A percentile compares a stretch with the other conserved stretches of the same genome.
These are phyloP conservation scores for Phragmatobia fuliginosa DNA, from an alignment of 2,888 invertebrate genomes.

Conservation along the genomic window DNA sequence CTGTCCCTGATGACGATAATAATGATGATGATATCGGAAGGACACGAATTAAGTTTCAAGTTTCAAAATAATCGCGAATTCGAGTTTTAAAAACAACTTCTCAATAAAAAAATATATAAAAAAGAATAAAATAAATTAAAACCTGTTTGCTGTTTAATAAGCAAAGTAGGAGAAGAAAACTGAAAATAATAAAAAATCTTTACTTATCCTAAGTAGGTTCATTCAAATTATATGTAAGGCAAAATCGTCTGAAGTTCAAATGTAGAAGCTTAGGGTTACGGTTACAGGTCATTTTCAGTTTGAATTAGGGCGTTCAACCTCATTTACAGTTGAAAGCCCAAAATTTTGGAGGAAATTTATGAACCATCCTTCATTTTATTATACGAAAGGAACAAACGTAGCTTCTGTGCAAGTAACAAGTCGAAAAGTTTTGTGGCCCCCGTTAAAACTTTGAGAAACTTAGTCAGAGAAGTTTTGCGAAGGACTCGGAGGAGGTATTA, in stretches of 20 bases:
- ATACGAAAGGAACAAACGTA: constrained; percentile 18
- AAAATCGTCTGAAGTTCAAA: neutral
- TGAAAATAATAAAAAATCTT: neutral
- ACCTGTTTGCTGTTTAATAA: neutral
- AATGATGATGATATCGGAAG: too few relatives aligned
- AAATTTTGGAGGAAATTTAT: neutral
- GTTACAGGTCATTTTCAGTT: neutral
- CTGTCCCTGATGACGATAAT: too few relatives aligned
- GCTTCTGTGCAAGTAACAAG: constrained; percentile 12
- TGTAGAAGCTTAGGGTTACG: neutral
- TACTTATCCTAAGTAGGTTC: neutral
- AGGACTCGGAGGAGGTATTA: neutral
- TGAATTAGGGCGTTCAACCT: constrained; percentile 3
- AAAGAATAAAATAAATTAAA: too few relatives aligned
- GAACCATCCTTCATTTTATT: constrained; percentile 11
- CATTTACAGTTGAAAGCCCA: constrained; percentile 3
- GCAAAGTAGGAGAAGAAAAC: neutral
- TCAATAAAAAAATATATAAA: too few relatives aligned
- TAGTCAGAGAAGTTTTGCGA: neutral
- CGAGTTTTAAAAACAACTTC: too few relatives aligned
- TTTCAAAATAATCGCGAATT: too few relatives aligned
- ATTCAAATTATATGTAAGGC: neutral
- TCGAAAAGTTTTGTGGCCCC: constrained; percentile 17
- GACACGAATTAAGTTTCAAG: too few relatives aligned
- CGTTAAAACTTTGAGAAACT: constrained; percentile 21